Conservation (phyloP, 2,888 invertebrate genomes). For the Papilio demoleus region DNA sequence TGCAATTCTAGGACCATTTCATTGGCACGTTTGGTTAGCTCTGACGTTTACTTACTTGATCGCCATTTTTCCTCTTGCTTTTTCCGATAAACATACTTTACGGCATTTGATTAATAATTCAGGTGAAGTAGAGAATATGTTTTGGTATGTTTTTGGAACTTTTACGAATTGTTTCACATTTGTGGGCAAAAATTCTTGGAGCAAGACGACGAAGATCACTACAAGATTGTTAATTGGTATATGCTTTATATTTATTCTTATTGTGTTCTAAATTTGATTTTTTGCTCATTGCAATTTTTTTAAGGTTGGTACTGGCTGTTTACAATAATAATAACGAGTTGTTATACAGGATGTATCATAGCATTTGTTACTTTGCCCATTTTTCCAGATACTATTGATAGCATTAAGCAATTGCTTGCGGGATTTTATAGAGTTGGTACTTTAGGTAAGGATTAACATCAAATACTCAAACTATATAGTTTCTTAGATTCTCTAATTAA, state of each 20-base stretch:
- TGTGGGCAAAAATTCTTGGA: slow-evolving; percentile 87
- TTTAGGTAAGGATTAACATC: slow-evolving; percentile 77
- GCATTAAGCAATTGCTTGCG: slow-evolving; percentile 85
- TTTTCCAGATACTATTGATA: slow-evolving; percentile 89
- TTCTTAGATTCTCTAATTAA: too few relatives aligned
- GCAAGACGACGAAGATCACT: slow-evolving; percentile 86
- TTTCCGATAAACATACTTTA: slow-evolving; percentile 88
- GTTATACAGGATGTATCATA: slow-evolving; percentile 93
- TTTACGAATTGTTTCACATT: slow-evolving; percentile 92
- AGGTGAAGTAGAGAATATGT: slow-evolving; percentile 91
- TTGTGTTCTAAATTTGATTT: slow-evolving; percentile 4
- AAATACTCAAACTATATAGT: too few relatives aligned
- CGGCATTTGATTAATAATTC: slow-evolving; percentile 86
- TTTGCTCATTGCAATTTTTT: slow-evolving; percentile 40
- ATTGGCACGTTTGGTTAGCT: slow-evolving; percentile 91
- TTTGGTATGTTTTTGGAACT: slow-evolving; percentile 94
- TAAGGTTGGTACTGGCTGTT: slow-evolving; percentile 92
- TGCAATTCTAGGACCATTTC: slow-evolving; percentile 92
- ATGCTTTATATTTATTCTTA: not conserved
- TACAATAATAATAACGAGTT: slow-evolving; percentile 92
- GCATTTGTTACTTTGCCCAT: slow-evolving; percentile 92
- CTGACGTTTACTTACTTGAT: slow-evolving; percentile 88
- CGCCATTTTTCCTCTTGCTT: slow-evolving; percentile 89
- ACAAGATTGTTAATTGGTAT: slow-evolving; percentile 89
- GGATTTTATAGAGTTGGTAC: slow-evolving; percentile 89